A percentile compares a stretch with the other conserved stretches of the same genome.
These are phyloP conservation scores for Acropora yongei DNA, from an alignment of 64 coral and sea anemone genomes.

Conservation along the genomic window DNA sequence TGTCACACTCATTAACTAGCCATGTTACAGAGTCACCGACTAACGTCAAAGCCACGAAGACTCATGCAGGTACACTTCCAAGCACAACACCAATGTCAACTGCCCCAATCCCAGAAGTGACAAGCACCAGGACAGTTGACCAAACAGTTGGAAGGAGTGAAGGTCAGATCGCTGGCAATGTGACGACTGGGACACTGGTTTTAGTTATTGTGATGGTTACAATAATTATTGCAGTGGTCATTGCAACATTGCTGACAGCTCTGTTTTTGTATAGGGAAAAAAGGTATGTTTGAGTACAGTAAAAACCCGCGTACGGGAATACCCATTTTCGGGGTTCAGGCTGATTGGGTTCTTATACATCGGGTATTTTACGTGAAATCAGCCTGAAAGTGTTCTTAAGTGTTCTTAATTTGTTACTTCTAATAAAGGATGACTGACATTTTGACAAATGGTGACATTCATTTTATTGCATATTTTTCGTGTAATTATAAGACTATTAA, in stretches of 20 bases:
- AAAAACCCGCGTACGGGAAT: no score
- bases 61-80: neutral
- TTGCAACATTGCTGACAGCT: neutral
- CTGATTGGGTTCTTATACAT: no score
- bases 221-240: neutral
- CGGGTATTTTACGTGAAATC: constrained; percentile 71
- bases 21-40: neutral
- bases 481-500: constrained; percentile 39
- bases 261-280: neutral
- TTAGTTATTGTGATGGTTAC: constrained; percentile 3
- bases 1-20: neutral
- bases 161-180: neutral
- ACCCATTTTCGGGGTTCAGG: no score
- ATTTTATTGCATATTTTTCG: constrained; percentile 38
- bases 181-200: neutral
- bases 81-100: neutral
- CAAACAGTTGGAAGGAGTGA: neutral
- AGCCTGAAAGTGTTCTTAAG: constrained; percentile 83
- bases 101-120: neutral
- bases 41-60: neutral
- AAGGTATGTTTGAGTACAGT: neutral
- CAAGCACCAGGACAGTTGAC: neutral
- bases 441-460: constrained; percentile 33
- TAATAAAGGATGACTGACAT: constrained; percentile 20
- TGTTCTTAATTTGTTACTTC: no score